Evolutionary conservation across 2,113 vertebrate genomes (phyloP).

Genomic region (Rhea pennata): DNA sequence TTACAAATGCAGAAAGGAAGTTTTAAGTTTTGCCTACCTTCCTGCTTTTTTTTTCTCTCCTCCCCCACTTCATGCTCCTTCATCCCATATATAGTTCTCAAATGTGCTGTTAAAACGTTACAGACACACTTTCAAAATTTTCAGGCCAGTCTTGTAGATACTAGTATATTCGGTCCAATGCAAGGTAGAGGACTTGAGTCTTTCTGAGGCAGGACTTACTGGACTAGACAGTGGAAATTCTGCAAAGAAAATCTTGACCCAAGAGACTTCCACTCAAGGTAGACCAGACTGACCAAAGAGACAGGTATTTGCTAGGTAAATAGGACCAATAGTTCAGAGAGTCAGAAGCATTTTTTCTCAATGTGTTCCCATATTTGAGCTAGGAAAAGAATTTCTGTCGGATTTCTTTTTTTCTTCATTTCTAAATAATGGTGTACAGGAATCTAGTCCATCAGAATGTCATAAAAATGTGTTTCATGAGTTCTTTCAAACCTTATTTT

Average conservation of each 20-base stretch:
- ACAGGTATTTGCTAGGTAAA: neutral
- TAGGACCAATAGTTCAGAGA: neutral
- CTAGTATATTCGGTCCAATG: neutral
- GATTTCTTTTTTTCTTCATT: neutral
- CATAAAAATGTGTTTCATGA: neutral
- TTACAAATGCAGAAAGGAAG: neutral
- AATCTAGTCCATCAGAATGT: neutral
- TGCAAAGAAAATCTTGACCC: neutral
- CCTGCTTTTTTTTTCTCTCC: fast-evolving
- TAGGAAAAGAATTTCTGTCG: neutral
- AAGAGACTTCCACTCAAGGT: neutral
- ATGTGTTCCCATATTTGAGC: neutral
- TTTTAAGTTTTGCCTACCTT: neutral
- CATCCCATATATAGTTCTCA: neutral
- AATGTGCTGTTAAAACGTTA: neutral
- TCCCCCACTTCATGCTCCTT: neutral
- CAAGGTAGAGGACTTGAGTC: neutral
- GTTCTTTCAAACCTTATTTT: neutral
- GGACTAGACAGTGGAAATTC: neutral
- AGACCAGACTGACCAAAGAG: neutral
- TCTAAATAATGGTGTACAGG: fast-evolving
- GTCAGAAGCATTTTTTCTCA: neutral
- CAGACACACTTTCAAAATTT: neutral
- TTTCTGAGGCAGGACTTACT: neutral
- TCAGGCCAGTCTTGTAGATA: neutral